Conservation (phyloP, 1,140 invertebrate species). For the Halictus rubicundus region DNA sequence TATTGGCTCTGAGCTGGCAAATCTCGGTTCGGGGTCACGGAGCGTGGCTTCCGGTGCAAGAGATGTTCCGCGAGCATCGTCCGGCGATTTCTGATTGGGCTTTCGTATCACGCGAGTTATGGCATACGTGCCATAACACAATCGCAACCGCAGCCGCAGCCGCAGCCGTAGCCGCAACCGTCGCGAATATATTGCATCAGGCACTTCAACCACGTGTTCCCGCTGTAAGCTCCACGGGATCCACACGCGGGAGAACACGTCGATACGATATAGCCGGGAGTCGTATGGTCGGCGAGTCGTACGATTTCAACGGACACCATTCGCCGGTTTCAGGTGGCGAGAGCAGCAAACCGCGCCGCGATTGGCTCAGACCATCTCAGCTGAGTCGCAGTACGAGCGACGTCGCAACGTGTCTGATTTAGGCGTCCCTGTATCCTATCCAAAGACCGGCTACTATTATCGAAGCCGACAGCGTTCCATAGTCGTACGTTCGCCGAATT, state of each 20-base stretch:
- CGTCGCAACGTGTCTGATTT: conserved; percentile 35
- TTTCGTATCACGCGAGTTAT: too few relatives aligned
- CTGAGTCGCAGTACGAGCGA: conserved; percentile 63
- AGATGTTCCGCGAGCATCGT: too few relatives aligned
- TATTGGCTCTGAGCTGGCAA: too few relatives aligned
- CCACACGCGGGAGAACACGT: conserved; percentile 44
- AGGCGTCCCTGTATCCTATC: conserved; percentile 29
- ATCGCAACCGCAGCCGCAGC: too few relatives aligned
- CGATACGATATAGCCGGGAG: conserved; percentile 48
- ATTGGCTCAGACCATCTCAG: conserved; percentile 74
- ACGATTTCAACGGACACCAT: conserved; percentile 39
- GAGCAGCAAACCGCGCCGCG: conserved; percentile 64
- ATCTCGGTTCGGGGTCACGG: too few relatives aligned
- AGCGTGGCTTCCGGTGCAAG: too few relatives aligned
- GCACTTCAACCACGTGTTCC: neutral
- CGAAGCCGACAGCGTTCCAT: too few relatives aligned
- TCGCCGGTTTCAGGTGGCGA: conserved; percentile 73
- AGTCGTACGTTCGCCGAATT: too few relatives aligned
- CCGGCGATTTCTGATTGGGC: too few relatives aligned
- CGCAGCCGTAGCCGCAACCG: too few relatives aligned
- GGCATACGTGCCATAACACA: too few relatives aligned
- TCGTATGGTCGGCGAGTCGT: conserved; percentile 7
- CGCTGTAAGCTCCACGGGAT: neutral
- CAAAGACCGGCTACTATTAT: neutral
- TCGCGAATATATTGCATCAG: neutral